phyloP scores from a whole-genome alignment of 2,113 vertebrate genomes.

The Actinemys pallida region DNA sequence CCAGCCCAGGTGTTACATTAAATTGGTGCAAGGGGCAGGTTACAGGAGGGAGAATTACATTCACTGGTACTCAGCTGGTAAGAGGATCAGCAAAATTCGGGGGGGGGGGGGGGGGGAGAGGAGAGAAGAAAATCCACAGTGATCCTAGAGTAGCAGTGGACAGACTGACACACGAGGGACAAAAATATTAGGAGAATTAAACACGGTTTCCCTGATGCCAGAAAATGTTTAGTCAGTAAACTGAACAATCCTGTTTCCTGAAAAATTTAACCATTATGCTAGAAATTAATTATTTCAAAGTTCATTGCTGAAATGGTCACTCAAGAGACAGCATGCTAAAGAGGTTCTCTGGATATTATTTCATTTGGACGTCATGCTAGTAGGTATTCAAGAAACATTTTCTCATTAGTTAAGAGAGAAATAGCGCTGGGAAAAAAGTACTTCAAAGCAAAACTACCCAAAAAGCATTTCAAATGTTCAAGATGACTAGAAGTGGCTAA shows the following conservation, averaged over 20 bases:
- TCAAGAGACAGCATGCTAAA: not conserved
- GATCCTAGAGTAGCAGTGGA: too few relatives aligned
- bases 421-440: not conserved
- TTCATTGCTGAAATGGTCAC: not conserved
- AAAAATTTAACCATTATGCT: not conserved
- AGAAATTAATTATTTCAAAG: not conserved
- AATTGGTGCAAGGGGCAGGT: not conserved
- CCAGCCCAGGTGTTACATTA: not conserved
- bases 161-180: rapidly evolving
- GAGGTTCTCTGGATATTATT: not conserved
- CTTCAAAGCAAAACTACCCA: conserved; percentile 43
- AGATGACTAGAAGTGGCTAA: conserved; percentile 57
- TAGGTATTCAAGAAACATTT: not conserved
- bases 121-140: rapidly evolving
- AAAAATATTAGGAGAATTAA: rapidly evolving
- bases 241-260: not conserved
- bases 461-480: conserved; percentile 48
- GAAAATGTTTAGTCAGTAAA: rapidly evolving
- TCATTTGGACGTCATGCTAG: not conserved
- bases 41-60: rapidly evolving
- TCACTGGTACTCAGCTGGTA: rapidly evolving
- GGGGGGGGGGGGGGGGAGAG: not conserved
- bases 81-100: not conserved
- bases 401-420: not conserved
- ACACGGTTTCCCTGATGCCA: rapidly evolving